Base-by-base conservation (phyloP, 2,113 vertebrate genomes). In the Hirundichthys speculiger region DNA sequence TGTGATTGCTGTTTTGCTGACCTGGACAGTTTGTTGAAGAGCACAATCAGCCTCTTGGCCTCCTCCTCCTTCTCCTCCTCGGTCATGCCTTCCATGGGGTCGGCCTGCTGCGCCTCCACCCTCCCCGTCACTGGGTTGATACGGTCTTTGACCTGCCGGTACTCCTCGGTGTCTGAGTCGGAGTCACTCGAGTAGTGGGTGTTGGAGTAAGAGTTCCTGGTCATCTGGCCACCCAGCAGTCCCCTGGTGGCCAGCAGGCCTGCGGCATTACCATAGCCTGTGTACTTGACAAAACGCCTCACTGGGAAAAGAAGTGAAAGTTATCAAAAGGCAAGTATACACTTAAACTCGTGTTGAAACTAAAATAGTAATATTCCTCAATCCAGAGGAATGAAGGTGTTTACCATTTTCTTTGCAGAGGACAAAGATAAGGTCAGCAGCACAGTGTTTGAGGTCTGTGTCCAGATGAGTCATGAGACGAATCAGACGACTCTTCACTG, bases 321-420 rank as follows among this genome's bases (percentile, higher is more conserved):
- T 3, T 2, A 19, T 45, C 13, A 38, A 45, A 64, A n/a, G 20
- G 16, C 16, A 22, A 21, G 20, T 13, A 42, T 41, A 51, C 2
- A n/a, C 34, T 20, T 4, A 52, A 8, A 18, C 13, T 1, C 15
- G 12, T 7, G 15, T 20, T 10, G 6, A 49, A 21, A 24, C 3
- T 40, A 13, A 40, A 14, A 13, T 42, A 3, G 15, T 42, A 42
- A 1, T 2, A 34, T 34, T 34, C 15, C 20, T 11, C 2, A 16
- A 55, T 52, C 10, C 62, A 42, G 9, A 21, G 11, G 12, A 14
- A 4, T 14, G 41, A 24, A 13, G 3, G 4, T 19, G n/a, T 60
- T 19, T 39, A 94, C 94, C 93, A 3, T 93, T 94, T 80, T 94
- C 93, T 68, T 94, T 94, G 86, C 94, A 94, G 68, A 94, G 94